Evolutionary conservation across 2,797 vertebrate genomes (phyloP).

Genomic region (Sardinella longiceps): DNA sequence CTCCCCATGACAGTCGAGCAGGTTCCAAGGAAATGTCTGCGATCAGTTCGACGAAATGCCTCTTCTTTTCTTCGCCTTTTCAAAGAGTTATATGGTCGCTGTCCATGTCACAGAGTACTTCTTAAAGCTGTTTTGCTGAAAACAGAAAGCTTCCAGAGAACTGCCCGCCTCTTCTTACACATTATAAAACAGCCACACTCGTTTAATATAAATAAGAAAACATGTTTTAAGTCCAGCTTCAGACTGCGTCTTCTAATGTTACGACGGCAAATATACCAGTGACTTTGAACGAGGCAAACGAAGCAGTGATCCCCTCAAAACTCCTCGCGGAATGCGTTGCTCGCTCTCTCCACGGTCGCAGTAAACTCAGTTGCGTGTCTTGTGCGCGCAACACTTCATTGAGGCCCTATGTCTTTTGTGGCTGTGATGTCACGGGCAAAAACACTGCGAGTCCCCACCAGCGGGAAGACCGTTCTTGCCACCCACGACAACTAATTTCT

Average conservation of each 20-base stretch:
- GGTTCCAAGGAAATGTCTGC: slow-evolving; percentile 17
- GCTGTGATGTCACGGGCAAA: slow-evolving; percentile 82
- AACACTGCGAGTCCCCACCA: slow-evolving; percentile 3
- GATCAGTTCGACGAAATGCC: neutral
- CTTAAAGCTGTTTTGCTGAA: slow-evolving; percentile 68
- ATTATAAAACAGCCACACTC: slow-evolving; percentile 67
- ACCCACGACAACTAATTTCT: neutral
- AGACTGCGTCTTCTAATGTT: slow-evolving; percentile 3
- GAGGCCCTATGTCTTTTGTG: slow-evolving; percentile 73
- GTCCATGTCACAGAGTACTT: slow-evolving; percentile 86
- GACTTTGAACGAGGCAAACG: neutral
- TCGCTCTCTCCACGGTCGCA: slow-evolving; percentile 3
- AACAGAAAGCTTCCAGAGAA: slow-evolving; percentile 69
- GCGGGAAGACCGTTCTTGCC: neutral
- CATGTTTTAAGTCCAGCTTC: neutral
- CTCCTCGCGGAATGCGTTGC: neutral
- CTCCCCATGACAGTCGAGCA: slow-evolving; percentile 30
- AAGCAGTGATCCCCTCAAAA: neutral
- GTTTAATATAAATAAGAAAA: slow-evolving; percentile 4
- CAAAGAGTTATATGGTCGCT: neutral
- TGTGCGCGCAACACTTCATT: slow-evolving; percentile 58
- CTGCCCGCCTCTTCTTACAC: slow-evolving; percentile 78
- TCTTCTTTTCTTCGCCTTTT: neutral
- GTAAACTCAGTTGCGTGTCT: slow-evolving; percentile 55
- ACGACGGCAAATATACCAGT: neutral